Conservation (phyloP, 2,113 vertebrate species). For the Laticauda colubrina region DNA sequence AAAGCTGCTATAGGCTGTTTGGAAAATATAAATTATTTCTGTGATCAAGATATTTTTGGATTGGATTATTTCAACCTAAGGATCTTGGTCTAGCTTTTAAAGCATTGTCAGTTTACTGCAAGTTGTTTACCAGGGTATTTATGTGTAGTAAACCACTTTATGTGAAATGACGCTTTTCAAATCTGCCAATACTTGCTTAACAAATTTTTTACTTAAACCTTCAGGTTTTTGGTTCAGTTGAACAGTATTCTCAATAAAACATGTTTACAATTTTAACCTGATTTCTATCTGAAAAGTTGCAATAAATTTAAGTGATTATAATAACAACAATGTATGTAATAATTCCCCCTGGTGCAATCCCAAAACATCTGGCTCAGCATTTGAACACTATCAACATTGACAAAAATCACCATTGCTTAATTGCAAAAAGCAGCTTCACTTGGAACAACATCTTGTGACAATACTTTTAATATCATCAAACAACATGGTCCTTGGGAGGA, state of each 20-base stretch:
- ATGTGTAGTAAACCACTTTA: neutral
- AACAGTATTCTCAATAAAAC: neutral
- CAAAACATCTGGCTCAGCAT: too few relatives aligned
- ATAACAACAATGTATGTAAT: neutral
- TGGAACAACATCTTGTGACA: too few relatives aligned
- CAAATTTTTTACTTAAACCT: neutral
- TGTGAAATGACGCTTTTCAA: neutral
- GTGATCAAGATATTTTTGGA: neutral
- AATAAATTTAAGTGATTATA: neutral
- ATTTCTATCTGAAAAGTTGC: neutral
- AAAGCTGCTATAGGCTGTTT: neutral
- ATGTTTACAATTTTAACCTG: neutral
- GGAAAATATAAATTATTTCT: neutral
- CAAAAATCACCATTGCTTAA: too few relatives aligned
- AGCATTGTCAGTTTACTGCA: neutral
- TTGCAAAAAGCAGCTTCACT: too few relatives aligned
- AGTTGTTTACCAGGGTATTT: neutral
- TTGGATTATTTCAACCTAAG: neutral
- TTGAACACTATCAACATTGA: too few relatives aligned
- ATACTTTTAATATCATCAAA: too few relatives aligned
- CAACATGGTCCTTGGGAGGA: too few relatives aligned
- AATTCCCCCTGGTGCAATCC: too few relatives aligned
- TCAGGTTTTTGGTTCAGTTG: neutral
- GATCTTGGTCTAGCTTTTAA: neutral
- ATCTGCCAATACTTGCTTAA: neutral